Evolutionary conservation across 1,140 invertebrate genomes (phyloP).

Genomic region (Ceratoteleas bidentatus): DNA sequence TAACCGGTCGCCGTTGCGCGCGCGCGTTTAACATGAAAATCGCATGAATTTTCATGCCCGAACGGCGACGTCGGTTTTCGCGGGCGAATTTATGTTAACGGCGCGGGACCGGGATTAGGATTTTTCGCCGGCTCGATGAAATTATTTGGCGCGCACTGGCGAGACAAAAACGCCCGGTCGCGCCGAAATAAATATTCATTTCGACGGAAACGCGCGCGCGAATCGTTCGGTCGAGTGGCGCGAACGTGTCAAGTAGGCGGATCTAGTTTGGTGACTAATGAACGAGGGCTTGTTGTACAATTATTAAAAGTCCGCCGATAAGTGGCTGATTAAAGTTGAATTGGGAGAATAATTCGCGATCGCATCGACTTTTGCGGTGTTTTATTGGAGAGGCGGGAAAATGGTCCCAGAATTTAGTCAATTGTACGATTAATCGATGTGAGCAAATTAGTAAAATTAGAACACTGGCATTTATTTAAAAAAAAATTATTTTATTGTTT

Average conservation of each 20-base stretch:
- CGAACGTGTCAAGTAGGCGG: constrained; percentile 32
- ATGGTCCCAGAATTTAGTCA: background rate
- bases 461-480: too few species aligned
- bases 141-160: too few species aligned
- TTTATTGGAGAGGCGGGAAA: too few species aligned
- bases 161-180: too few species aligned
- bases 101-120: too few species aligned
- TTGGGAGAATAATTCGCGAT: constrained; percentile 16
- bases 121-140: too few species aligned
- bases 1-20: constrained; percentile 24
- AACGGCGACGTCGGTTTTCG: constrained; percentile 6
- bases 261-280: constrained; percentile 35
- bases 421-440: background rate
- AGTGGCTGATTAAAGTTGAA: constrained; percentile 23
- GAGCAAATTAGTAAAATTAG: too few species aligned
- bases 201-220: constrained; percentile 14
- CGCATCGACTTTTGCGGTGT: constrained; percentile 4
- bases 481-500: too few species aligned
- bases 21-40: background rate
- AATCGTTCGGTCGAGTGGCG: constrained; percentile 37
- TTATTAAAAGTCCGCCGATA: constrained; percentile 25
- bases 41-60: constrained; percentile 26
- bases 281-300: constrained; percentile 27
- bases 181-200: constrained; percentile 44
- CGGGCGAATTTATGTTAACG: background rate